phyloP scores from a whole-genome alignment of 2,888 invertebrate genomes.

The Melitaea athalia region DNA sequence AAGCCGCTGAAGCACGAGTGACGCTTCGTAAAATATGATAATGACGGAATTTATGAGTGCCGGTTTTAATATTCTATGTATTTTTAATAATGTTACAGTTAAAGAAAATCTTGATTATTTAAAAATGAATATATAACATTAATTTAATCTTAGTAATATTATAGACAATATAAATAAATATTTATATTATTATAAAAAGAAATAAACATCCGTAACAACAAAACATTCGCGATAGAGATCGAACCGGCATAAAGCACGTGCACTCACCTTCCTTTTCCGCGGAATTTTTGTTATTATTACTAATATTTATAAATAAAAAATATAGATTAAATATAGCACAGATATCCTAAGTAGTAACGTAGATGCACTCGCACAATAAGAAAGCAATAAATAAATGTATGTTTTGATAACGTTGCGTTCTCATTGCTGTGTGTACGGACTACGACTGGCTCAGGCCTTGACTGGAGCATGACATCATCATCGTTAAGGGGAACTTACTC shows the following conservation, averaged over 20 bases:
- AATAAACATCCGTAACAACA: neutral
- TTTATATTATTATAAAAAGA: neutral
- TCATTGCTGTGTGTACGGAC: slow-evolving; percentile 68
- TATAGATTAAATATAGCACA: slow-evolving; percentile 35
- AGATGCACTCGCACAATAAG: slow-evolving; percentile 64
- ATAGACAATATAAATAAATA: neutral
- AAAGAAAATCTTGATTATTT: neutral
- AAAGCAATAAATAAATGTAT: slow-evolving; percentile 53
- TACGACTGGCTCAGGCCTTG: slow-evolving; percentile 58
- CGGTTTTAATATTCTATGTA: neutral
- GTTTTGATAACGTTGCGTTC: slow-evolving; percentile 56
- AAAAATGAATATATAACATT: neutral
- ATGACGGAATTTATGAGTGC: neutral
- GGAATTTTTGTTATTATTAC: slow-evolving; percentile 69
- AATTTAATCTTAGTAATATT: no score
- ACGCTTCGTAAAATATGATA: slow-evolving; percentile 4
- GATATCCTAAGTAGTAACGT: slow-evolving; percentile 61
- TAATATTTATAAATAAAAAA: slow-evolving; percentile 45
- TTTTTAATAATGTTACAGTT: neutral
- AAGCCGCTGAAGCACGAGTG: neutral
- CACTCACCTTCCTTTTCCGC: slow-evolving; percentile 78
- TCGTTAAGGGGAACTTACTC: slow-evolving; percentile 45
- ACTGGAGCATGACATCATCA: slow-evolving; percentile 67
- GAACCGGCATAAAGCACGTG: slow-evolving; percentile 35
- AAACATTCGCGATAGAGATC: slow-evolving; percentile 19